Percentiles rank a stretch among this genome's conserved stretches.
phyloP scores from a whole-genome alignment of 2,888 invertebrate species.

The Nomada flava region DNA sequence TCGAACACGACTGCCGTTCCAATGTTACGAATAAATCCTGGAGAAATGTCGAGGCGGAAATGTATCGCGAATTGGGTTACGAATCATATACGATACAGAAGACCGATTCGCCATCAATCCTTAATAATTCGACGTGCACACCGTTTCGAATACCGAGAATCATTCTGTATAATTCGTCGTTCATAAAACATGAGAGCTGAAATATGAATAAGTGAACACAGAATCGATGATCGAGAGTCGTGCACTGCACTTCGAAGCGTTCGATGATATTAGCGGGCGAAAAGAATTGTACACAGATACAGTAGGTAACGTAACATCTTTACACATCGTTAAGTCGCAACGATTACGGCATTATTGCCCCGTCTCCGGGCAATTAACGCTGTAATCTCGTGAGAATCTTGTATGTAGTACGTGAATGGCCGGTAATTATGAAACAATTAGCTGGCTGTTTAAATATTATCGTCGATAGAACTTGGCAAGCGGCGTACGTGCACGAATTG shows the following conservation, averaged over 20 bases:
- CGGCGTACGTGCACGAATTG: conserved; percentile 8
- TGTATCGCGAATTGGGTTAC: too few relatives aligned
- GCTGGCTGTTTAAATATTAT: conserved; percentile 31
- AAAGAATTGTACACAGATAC: background rate
- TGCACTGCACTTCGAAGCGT: conserved; percentile 14
- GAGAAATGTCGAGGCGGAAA: background rate
- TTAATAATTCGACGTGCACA: background rate
- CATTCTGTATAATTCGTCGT: conserved; percentile 44
- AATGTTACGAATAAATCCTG: background rate
- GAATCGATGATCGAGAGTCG: conserved; percentile 18
- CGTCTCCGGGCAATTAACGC: conserved; percentile 19
- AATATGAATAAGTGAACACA: conserved; percentile 10
- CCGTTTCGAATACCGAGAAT: conserved; percentile 28
- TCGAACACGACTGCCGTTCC: too few relatives aligned
- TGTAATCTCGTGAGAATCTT: conserved; percentile 19
- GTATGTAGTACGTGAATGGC: background rate
- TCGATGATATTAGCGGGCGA: background rate
- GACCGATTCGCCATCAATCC: too few relatives aligned
- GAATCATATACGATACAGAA: too few relatives aligned
- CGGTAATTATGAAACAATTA: conserved; percentile 42
- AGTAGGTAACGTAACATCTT: background rate
- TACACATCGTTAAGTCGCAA: background rate
- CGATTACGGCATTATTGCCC: conserved; percentile 21
- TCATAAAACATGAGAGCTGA: background rate
- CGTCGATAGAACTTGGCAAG: conserved; percentile 18